These are phyloP conservation scores for Acromyrmex heyeri DNA, from an alignment of 1,140 invertebrate genomes.

Conservation along the genomic window DNA sequence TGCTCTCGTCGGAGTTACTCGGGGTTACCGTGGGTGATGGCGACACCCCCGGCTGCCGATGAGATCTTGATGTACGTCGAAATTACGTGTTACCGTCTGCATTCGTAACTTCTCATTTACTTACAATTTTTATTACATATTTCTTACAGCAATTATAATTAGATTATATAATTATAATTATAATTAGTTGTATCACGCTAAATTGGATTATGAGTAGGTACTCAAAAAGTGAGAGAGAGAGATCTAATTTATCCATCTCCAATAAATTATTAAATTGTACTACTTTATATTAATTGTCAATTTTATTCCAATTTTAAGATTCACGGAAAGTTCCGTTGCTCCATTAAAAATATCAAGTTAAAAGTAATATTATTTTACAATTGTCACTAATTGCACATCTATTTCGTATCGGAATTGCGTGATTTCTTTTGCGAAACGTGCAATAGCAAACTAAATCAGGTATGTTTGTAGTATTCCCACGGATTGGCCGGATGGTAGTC, in stretches of 20 bases:
- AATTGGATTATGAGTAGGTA: background rate
- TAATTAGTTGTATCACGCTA: background rate
- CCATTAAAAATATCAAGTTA: background rate
- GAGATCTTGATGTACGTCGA: constrained; percentile 11
- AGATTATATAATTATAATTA: too few relatives aligned
- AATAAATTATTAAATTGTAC: constrained; percentile 1
- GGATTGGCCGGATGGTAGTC: constrained; percentile 13
- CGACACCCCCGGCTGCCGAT: constrained; percentile 5
- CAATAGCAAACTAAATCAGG: constrained; percentile 18
- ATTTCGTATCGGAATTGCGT: background rate
- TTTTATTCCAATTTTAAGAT: background rate
- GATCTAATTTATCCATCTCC: background rate
- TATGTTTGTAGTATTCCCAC: constrained; percentile 16
- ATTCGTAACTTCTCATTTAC: background rate
- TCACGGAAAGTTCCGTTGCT: background rate
- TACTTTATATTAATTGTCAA: background rate
- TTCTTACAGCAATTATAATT: background rate
- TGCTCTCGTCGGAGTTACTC: constrained; percentile 46
- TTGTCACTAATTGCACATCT: background rate
- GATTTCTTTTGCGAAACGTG: background rate
- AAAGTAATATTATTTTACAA: background rate
- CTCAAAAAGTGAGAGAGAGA: background rate
- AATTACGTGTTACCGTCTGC: constrained; percentile 4
- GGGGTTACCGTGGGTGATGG: background rate
- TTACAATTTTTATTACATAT: background rate